Evolutionary conservation across 2,888 invertebrate species (phyloP).

Genomic region (Epiblema foenella): DNA sequence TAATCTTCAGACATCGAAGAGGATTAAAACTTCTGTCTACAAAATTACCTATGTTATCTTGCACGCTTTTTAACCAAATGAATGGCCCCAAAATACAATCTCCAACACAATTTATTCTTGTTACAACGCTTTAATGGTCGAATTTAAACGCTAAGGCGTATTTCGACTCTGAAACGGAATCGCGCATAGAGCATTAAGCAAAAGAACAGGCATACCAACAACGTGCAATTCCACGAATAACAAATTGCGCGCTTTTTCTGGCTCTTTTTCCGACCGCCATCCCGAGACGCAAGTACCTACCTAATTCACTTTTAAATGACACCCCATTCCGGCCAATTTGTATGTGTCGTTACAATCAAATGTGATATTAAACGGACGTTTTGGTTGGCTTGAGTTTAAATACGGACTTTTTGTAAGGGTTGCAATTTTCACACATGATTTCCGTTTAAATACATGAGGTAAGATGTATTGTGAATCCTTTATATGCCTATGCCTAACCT

Average conservation of each 20-base stretch:
- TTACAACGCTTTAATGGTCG: conserved; percentile 9
- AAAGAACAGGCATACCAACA: conserved; percentile 3
- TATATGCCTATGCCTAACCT: too few species aligned
- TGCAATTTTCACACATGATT: not conserved
- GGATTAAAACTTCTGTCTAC: not conserved
- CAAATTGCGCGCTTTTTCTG: conserved; percentile 32
- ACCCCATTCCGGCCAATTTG: conserved; percentile 42
- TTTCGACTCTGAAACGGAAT: not conserved
- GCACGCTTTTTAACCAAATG: not conserved
- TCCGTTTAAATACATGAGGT: too few species aligned
- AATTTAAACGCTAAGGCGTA: conserved; percentile 12
- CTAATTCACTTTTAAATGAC: conserved; percentile 44
- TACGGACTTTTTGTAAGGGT: not conserved
- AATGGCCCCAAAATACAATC: conserved; percentile 13
- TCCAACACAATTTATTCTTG: conserved; percentile 18
- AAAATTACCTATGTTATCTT: too few species aligned
- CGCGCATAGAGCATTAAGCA: conserved; percentile 2
- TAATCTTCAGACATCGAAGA: not conserved
- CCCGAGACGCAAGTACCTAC: too few species aligned
- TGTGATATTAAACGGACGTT: conserved; percentile 35
- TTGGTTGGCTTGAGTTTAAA: not conserved
- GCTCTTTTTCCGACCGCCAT: conserved; percentile 24
- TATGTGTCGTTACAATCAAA: conserved; percentile 40
- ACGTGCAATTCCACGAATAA: conserved; percentile 3
- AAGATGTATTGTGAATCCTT: too few species aligned